Percentiles rank a stretch among this genome's conserved stretches.
Conservation (phyloP, 1,140 invertebrate genomes). For the Drosophila nigrodunni region DNA sequence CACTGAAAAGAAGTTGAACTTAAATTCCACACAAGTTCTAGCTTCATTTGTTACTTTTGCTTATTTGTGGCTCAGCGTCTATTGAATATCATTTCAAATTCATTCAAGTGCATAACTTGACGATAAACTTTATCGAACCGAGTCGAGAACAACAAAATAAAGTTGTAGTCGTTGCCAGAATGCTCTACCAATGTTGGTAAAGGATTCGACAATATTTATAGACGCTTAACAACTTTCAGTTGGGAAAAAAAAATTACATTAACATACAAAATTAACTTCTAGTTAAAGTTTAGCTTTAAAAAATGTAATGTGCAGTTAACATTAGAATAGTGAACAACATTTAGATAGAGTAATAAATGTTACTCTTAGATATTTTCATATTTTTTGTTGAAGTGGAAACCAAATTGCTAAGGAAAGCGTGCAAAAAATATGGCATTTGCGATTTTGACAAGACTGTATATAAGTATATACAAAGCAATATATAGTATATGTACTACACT, state of each 20-base stretch:
- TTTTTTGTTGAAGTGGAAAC: background rate
- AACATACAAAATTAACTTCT: too few species aligned
- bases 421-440: conserved; percentile 71
- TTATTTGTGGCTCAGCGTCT: conserved; percentile 7
- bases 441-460: conserved; percentile 54
- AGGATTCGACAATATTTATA: background rate
- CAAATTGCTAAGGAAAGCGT: conserved; percentile 56
- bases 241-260: too few species aligned
- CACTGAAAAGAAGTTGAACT: background rate
- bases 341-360: conserved; percentile 10
- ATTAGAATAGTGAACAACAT: background rate
- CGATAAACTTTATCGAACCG: conserved; percentile 60
- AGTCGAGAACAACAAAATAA: background rate
- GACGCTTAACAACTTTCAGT: background rate
- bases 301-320: too few species aligned
- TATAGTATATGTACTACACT: conserved; percentile 9
- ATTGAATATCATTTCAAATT: conserved; percentile 69
- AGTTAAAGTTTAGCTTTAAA: background rate
- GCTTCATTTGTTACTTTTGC: conserved; percentile 30
- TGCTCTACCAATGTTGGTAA: background rate
- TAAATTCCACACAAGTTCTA: conserved; percentile 8
- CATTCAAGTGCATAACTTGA: conserved; percentile 75
- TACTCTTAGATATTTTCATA: background rate
- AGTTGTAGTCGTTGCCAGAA: background rate
- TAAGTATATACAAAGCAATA: conserved; percentile 13